Percentiles rank a stretch among this genome's conserved stretches.
These are phyloP conservation scores for Apodemus speciosus DNA, from an alignment of 2,113 vertebrate species.

Conservation along the genomic window DNA sequence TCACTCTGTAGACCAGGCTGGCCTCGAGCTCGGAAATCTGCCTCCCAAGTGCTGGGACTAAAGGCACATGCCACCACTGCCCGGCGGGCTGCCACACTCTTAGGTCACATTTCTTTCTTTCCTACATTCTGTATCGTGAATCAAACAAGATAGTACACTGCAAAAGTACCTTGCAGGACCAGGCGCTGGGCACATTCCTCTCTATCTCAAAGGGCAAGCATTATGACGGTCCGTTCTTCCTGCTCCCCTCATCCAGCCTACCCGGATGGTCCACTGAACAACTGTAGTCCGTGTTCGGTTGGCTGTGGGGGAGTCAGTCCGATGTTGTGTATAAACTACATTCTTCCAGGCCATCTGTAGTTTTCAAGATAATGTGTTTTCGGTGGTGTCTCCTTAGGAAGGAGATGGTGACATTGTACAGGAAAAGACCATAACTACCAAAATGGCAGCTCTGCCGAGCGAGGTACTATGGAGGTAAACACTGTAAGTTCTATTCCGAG, in stretches of 20 bases:
- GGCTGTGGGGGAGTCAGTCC: neutral
- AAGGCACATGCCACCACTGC: too few relatives aligned
- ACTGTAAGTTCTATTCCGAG: neutral
- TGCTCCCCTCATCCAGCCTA: neutral
- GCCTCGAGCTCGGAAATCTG: too few relatives aligned
- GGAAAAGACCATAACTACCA: neutral
- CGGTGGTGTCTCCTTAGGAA: slow-evolving; percentile 11
- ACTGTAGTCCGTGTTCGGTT: neutral
- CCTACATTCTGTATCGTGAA: neutral
- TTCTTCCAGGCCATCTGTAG: neutral
- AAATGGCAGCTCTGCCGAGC: slow-evolving; percentile 31
- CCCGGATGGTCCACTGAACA: neutral
- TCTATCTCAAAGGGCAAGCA: neutral
- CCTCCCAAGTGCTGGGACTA: too few relatives aligned
- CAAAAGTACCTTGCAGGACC: neutral
- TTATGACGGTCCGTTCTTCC: accelerated
- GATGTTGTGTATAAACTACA: neutral
- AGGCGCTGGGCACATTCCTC: neutral
- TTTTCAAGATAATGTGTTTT: slow-evolving; percentile 30
- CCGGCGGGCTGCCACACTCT: neutral
- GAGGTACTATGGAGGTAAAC: neutral
- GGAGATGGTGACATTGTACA: slow-evolving; percentile 12
- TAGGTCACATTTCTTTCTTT: neutral
- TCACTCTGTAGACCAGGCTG: too few relatives aligned
- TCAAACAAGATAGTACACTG: neutral